Conservation (phyloP, 2,888 invertebrate species). For the Abrostola tripartita region DNA sequence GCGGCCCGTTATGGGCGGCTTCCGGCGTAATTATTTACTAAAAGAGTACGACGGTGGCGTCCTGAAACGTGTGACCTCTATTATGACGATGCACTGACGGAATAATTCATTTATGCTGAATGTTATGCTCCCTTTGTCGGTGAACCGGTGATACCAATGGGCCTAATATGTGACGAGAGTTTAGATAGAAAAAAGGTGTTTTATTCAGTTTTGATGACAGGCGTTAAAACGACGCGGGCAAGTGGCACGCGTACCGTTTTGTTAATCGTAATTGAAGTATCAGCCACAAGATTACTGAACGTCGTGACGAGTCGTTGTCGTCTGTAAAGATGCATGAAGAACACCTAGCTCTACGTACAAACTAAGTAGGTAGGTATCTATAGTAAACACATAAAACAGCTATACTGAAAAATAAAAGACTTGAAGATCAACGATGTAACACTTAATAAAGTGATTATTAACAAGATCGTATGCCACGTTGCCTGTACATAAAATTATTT, state of each 20-base stretch:
- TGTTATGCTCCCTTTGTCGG: slow-evolving; percentile 66
- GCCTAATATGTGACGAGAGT: slow-evolving; percentile 43
- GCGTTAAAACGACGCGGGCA: slow-evolving; percentile 15
- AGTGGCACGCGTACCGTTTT: slow-evolving; percentile 20
- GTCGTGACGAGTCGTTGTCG: neutral
- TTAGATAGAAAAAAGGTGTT: slow-evolving; percentile 18
- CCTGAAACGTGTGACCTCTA: slow-evolving; percentile 64
- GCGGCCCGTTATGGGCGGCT: slow-evolving; percentile 79
- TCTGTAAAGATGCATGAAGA: neutral
- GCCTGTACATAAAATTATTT: neutral
- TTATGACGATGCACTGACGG: slow-evolving; percentile 66
- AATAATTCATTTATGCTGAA: slow-evolving; percentile 74
- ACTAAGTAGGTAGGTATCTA: neutral
- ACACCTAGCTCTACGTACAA: neutral
- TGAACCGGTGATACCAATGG: slow-evolving; percentile 20
- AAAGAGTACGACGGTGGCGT: slow-evolving; percentile 63
- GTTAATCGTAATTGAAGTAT: slow-evolving; percentile 21
- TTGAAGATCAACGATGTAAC: neutral
- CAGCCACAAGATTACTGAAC: neutral
- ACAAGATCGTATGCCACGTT: neutral
- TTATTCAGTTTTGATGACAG: slow-evolving; percentile 19
- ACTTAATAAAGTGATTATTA: neutral
- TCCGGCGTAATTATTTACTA: slow-evolving; percentile 83
- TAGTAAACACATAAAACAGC: slow-evolving; percentile 1
- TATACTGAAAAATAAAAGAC: neutral